Evolutionary conservation across 2,888 invertebrate genomes (phyloP).

Genomic region (Acleris sparsana): DNA sequence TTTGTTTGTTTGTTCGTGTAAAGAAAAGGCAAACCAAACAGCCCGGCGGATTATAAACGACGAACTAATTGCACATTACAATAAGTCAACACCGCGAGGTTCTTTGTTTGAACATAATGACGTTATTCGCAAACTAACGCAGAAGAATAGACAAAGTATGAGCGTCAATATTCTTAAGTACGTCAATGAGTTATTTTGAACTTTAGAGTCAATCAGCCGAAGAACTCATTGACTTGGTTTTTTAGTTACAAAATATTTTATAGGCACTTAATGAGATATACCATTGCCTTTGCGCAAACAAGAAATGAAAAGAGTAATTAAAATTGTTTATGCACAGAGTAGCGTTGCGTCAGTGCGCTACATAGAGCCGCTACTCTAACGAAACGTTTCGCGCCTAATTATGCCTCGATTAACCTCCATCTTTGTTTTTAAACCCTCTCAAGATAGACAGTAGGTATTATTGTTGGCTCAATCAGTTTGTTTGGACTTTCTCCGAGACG

Average conservation of each 20-base stretch:
- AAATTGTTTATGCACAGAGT: constrained; percentile 14
- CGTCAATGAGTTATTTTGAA: constrained; percentile 32
- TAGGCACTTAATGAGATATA: not conserved
- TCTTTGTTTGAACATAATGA: constrained; percentile 34
- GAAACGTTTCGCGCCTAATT: constrained; percentile 48
- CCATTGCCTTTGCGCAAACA: not conserved
- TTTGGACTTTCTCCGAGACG: constrained; percentile 63
- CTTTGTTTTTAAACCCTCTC: constrained; percentile 46
- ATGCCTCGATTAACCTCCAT: constrained; percentile 46
- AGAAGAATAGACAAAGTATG: constrained; percentile 30
- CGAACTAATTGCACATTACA: constrained; percentile 38
- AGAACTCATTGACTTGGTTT: constrained; percentile 31
- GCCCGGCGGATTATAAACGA: constrained; percentile 35
- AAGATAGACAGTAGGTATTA: constrained; percentile 42
- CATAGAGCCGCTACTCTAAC: constrained; percentile 38
- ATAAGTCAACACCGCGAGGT: constrained; percentile 28
- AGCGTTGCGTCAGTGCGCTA: constrained; percentile 19
- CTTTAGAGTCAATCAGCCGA: constrained; percentile 24
- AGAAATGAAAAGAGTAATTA: constrained; percentile 26
- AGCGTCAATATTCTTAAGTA: constrained; percentile 27
- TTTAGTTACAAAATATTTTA: constrained; percentile 18
- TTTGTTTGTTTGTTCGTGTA: constrained; percentile 31
- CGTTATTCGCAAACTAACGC: constrained; percentile 35
- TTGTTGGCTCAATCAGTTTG: constrained; percentile 48
- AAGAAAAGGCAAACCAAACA: constrained; percentile 35